A percentile compares a stretch with the other conserved stretches of the same genome.
These are phyloP conservation scores for Oophaga sylvatica DNA, from an alignment of 2,797 vertebrate species.

Conservation along the genomic window DNA sequence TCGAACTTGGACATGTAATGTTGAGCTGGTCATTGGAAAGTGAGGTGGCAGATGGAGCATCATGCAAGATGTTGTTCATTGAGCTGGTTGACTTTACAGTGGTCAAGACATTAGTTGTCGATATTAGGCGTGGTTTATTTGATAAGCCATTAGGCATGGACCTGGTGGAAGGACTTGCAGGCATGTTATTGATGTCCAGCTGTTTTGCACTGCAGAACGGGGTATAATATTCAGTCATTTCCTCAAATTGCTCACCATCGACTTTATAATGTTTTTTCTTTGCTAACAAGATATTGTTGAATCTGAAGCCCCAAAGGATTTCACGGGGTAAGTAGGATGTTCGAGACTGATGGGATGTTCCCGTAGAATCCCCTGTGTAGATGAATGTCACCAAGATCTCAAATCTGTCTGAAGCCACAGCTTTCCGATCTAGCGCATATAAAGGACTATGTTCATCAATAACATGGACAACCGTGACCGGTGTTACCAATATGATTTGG, in stretches of 20 bases:
- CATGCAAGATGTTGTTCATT: slow-evolving; percentile 1
- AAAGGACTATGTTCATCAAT: slow-evolving; percentile 86
- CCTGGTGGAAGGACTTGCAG: slow-evolving; percentile 59
- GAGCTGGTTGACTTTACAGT: slow-evolving; percentile 50
- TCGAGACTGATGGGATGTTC: slow-evolving; percentile 91
- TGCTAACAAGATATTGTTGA: slow-evolving; percentile 87
- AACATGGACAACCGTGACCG: slow-evolving; percentile 84
- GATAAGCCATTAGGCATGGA: background rate
- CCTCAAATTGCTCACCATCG: slow-evolving; percentile 88
- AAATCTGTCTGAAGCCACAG: slow-evolving; percentile 83
- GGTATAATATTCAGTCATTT: slow-evolving; percentile 84
- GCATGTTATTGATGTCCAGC: slow-evolving; percentile 78
- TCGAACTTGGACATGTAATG: slow-evolving; percentile 57
- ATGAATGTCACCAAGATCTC: slow-evolving; percentile 93
- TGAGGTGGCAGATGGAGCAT: slow-evolving; percentile 46
- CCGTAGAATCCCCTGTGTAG: slow-evolving; percentile 91
- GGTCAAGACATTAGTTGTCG: slow-evolving; percentile 8
- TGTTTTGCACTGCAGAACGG: slow-evolving; percentile 87
- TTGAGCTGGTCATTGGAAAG: background rate
- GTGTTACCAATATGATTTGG: slow-evolving; percentile 85
- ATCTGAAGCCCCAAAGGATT: slow-evolving; percentile 93
- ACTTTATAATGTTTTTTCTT: slow-evolving; percentile 85
- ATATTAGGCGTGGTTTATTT: slow-evolving; percentile 57
- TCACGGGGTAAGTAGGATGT: slow-evolving; percentile 89
- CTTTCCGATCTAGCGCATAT: slow-evolving; percentile 80